Conservation (phyloP, 1,140 invertebrate genomes). For the Charaxes varanes region DNA sequence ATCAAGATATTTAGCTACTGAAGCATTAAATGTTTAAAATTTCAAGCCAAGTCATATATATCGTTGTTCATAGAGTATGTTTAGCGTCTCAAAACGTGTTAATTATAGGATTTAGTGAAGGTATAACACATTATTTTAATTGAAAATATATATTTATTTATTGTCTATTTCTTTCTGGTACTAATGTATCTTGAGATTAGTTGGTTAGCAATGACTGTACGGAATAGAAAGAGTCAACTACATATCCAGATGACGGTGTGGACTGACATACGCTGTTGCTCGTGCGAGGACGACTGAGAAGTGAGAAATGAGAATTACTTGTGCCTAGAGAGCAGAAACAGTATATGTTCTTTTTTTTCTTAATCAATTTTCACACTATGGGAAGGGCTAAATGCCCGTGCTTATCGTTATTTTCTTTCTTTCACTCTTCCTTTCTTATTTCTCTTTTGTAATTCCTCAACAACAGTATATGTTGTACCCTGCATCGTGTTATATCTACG, state of each 20-base stretch:
- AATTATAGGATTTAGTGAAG: conserved; percentile 20
- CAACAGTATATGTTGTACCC: too few relatives aligned
- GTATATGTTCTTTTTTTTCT: conserved; percentile 1
- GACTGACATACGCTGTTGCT: neutral
- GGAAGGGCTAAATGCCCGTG: too few relatives aligned
- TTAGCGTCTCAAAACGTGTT: conserved; percentile 8
- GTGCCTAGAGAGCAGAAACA: conserved; percentile 3
- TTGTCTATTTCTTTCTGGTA: conserved; percentile 4
- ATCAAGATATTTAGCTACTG: conserved; percentile 22
- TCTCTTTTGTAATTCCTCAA: too few relatives aligned
- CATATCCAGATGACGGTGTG: conserved; percentile 2
- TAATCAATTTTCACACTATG: too few relatives aligned
- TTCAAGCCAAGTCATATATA: conserved; percentile 13
- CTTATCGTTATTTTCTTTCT: too few relatives aligned
- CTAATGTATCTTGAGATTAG: conserved; percentile 2
- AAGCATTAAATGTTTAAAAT: conserved; percentile 18
- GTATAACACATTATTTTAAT: conserved; percentile 8
- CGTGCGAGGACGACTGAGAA: conserved; percentile 4
- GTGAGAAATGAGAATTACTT: too few relatives aligned
- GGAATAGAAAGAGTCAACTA: conserved; percentile 5
- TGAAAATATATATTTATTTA: neutral
- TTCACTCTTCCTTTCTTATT: too few relatives aligned
- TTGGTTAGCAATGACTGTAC: conserved; percentile 1
- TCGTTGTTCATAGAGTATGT: conserved; percentile 19
- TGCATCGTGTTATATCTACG: conserved; percentile 1